Evolutionary conservation across 1,140 invertebrate genomes (phyloP).

Genomic region (Drosophila rhopaloa): DNA sequence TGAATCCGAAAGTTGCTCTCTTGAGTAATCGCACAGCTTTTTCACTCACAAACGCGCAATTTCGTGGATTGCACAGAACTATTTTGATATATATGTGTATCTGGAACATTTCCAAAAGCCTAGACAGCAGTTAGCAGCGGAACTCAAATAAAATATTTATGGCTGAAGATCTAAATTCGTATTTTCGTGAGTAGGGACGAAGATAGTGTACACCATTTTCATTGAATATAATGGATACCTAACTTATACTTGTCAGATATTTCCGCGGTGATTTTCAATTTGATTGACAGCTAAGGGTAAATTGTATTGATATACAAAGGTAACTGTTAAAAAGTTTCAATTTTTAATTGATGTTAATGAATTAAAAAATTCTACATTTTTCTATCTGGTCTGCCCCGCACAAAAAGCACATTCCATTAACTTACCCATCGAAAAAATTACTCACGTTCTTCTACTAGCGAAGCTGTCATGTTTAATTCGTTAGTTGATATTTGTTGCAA

Average conservation of each 20-base stretch:
- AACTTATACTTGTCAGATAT: not conserved
- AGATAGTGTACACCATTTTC: not conserved
- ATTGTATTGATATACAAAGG: constrained; percentile 1
- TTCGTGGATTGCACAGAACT: constrained; percentile 63
- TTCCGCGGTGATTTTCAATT: not conserved
- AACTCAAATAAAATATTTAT: constrained; percentile 37
- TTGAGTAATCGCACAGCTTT: constrained; percentile 79
- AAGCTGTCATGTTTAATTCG: constrained; percentile 3
- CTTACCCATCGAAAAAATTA: not conserved
- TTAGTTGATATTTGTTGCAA: constrained; percentile 3
- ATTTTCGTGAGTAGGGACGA: constrained; percentile 10
- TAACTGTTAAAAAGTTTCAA: constrained; percentile 1
- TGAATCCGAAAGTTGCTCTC: constrained; percentile 78
- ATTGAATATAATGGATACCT: constrained; percentile 13
- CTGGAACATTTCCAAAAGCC: constrained; percentile 12
- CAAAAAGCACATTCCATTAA: not conserved
- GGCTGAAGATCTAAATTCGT: constrained; percentile 3
- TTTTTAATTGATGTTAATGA: not conserved
- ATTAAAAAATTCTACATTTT: not conserved
- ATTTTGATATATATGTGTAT: constrained; percentile 5
- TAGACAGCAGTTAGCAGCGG: constrained; percentile 15
- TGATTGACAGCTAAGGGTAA: not conserved
- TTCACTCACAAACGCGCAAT: constrained; percentile 77
- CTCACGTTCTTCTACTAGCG: not conserved
- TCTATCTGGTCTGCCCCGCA: not conserved